phyloP scores from a whole-genome alignment of 2,888 invertebrate genomes.

The Andrena flavipes region DNA sequence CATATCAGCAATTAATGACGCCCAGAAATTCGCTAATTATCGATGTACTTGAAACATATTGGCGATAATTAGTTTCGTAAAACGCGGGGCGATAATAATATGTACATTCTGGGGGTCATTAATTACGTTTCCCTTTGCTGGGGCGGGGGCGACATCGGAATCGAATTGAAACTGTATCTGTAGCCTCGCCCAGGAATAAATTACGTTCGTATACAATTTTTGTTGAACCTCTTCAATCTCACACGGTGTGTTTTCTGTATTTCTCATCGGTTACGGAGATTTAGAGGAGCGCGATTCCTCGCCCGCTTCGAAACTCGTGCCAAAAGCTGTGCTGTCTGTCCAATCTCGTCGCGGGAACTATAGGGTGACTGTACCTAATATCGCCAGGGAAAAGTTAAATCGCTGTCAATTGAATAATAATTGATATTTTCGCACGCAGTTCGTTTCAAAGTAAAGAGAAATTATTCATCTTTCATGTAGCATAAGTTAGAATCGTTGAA shows the following conservation, averaged over 20 bases:
- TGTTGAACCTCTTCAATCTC: not conserved
- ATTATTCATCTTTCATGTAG: too few species aligned
- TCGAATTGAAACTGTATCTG: not conserved
- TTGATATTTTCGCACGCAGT: too few species aligned
- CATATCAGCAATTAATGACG: conserved; percentile 7
- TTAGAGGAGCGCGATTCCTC: conserved; percentile 17
- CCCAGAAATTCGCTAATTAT: conserved; percentile 11
- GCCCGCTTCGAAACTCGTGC: conserved; percentile 34
- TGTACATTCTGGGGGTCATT: not conserved
- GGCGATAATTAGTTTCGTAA: conserved; percentile 8
- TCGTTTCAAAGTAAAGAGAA: too few species aligned
- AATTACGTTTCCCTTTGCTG: conserved; percentile 4
- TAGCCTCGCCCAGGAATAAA: not conserved
- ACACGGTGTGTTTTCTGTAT: not conserved
- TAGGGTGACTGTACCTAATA: too few species aligned
- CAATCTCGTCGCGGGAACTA: not conserved
- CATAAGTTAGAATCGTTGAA: too few species aligned
- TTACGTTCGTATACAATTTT: conserved; percentile 10
- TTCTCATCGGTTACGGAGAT: conserved; percentile 14
- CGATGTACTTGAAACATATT: conserved; percentile 9
- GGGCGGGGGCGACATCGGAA: not conserved
- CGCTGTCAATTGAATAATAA: too few species aligned
- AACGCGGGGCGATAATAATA: not conserved
- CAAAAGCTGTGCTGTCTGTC: conserved; percentile 18
- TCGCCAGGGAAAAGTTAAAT: too few species aligned